Evolutionary conservation across 2,888 invertebrate genomes (phyloP), one percentile per base, ranked within the genome.

Genomic region (Hypolimnas misippus): DNA sequence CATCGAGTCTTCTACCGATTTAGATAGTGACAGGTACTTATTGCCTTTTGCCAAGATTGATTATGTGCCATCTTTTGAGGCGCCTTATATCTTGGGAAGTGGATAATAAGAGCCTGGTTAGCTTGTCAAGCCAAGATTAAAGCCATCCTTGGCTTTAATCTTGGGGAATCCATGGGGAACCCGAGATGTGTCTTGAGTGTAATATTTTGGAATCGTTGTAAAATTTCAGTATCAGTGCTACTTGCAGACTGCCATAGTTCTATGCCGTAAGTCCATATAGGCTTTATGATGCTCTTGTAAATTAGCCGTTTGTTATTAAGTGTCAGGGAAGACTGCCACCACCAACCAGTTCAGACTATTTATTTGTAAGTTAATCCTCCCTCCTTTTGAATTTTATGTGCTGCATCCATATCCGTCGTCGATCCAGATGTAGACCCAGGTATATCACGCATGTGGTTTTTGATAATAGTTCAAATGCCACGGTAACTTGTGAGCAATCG

Each of bases 201-300:
- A 29, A 14, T 49, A n/a, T 52, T 57, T 40, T 64, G 56, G 10
- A 38, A 7, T 7, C 46, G 17, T n/a, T n/a, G n/a, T n/a, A n/a
- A n/a, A n/a, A n/a, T n/a, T n/a, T n/a, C n/a, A n/a, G n/a, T n/a
- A n/a, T 60, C 56, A 6, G 29, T 29, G 14, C 63, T 42, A 19
- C 60, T 19, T 8, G 60, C 60, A 25, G 31, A 42, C 6, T 57
- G 42, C 63, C 63, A 66, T 0, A 66, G 50, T 29, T 57, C 53
- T n/a, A 54, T 50, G 0, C 66, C 63, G 31, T 66, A 64, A 2
- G 31, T 58, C 67, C 65, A 67, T 14, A 67, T 56, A 60, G n/a
- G n/a, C n/a, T n/a, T n/a, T n/a, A n/a, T n/a, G n/a, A n/a, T n/a
- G n/a, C n/a, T n/a, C n/a, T n/a, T 62, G 35, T 67, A 65, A 5